These are phyloP conservation scores for Oreochromis spilurus DNA, from an alignment of 2,113 vertebrate species.

Conservation along the genomic window DNA sequence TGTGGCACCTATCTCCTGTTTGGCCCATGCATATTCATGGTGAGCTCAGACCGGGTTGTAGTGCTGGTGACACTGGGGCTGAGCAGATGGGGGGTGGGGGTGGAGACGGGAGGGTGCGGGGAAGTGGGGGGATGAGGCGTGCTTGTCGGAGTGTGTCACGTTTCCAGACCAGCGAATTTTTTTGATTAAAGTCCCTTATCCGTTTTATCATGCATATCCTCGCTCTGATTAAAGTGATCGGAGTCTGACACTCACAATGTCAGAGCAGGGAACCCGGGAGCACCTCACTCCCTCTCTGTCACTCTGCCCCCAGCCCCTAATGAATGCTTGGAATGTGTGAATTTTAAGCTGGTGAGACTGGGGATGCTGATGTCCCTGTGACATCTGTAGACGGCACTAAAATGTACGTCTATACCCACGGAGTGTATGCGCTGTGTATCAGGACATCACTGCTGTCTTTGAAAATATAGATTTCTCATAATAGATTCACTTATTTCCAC, in stretches of 20 bases:
- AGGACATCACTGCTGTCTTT: not conserved
- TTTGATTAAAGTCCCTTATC: slow-evolving; percentile 99
- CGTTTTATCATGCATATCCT: slow-evolving; percentile 99
- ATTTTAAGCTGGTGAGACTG: slow-evolving; percentile 40
- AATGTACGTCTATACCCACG: not conserved
- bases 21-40: slow-evolving; percentile 92
- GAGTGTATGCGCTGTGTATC: not conserved
- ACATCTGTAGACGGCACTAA: slow-evolving; percentile 20
- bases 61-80: slow-evolving; percentile 79
- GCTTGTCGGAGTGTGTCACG: slow-evolving; percentile 96
- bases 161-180: slow-evolving; percentile 99
- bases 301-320: not conserved
- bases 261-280: slow-evolving; percentile 84
- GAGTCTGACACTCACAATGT: slow-evolving; percentile 99
- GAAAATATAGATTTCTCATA: not conserved
- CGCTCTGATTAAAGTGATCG: slow-evolving; percentile 99
- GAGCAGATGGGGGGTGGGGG: not conserved
- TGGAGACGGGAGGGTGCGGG: not conserved
- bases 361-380: slow-evolving; percentile 34
- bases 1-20: slow-evolving; percentile 79
- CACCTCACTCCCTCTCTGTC: slow-evolving; percentile 27
- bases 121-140: slow-evolving; percentile 68
- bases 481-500: not conserved
- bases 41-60: slow-evolving; percentile 67
- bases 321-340: slow-evolving; percentile 92